These are phyloP conservation scores for Phalera bucephala DNA, from an alignment of 2,888 invertebrate species.

Conservation along the genomic window DNA sequence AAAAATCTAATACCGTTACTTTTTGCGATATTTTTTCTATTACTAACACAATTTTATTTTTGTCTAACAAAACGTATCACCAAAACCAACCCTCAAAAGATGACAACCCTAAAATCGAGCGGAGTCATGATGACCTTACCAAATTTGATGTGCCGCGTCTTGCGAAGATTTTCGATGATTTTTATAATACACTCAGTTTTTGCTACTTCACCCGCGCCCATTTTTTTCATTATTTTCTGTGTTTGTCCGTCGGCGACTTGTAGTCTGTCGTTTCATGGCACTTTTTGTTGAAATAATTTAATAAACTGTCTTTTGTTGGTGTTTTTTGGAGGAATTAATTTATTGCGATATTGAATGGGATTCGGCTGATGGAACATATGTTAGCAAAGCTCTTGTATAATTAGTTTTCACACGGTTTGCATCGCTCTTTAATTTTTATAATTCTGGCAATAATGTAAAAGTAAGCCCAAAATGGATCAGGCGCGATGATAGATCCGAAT, in stretches of 20 bases:
- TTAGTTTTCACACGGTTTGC: neutral
- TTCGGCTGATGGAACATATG: neutral
- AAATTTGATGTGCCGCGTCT: constrained; percentile 44
- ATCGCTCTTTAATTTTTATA: too few relatives aligned
- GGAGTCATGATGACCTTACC: constrained; percentile 70
- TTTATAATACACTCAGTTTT: constrained; percentile 41
- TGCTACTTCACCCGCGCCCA: constrained; percentile 45
- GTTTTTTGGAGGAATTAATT: constrained; percentile 25
- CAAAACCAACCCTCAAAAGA: neutral
- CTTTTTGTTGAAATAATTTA: constrained; percentile 39
- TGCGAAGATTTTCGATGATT: constrained; percentile 39
- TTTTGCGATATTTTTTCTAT: too few relatives aligned
- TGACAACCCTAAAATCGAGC: constrained; percentile 30
- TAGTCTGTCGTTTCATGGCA: constrained; percentile 54
- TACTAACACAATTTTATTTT: too few relatives aligned
- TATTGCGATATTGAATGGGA: constrained; percentile 17
- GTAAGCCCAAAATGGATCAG: too few relatives aligned
- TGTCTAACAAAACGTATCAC: too few relatives aligned
- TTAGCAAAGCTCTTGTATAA: neutral
- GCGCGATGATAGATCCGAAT: too few relatives aligned
- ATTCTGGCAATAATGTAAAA: too few relatives aligned
- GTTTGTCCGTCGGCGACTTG: constrained; percentile 62
- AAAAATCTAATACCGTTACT: too few relatives aligned
- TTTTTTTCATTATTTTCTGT: constrained; percentile 27
- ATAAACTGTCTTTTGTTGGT: constrained; percentile 38